Percentiles rank a stretch among this genome's conserved stretches.
Evolutionary conservation across 2,797 vertebrate genomes (phyloP).

Genomic region (Mus caroli): DNA sequence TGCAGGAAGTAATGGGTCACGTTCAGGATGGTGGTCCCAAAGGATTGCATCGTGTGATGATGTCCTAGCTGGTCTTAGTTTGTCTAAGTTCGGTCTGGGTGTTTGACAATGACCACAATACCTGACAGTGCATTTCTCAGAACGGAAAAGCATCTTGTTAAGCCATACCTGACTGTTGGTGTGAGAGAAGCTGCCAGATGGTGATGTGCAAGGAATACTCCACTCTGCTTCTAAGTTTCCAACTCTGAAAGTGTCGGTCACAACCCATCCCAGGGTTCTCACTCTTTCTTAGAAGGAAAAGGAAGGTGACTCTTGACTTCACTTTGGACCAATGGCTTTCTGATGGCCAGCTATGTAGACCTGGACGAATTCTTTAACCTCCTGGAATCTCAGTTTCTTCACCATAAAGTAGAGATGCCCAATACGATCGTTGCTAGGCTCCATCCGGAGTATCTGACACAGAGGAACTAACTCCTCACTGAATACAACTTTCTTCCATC

Average conservation of each 20-base stretch:
- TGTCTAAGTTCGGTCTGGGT: background rate
- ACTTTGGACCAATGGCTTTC: background rate
- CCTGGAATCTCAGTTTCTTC: background rate
- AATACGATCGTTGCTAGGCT: background rate
- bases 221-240: background rate
- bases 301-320: background rate
- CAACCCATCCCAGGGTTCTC: background rate
- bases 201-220: background rate
- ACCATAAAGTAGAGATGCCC: background rate
- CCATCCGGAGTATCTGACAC: background rate
- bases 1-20: background rate
- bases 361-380: background rate
- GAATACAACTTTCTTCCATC: background rate
- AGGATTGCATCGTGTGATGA: background rate
- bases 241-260: background rate
- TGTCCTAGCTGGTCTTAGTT: background rate
- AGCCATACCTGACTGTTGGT: background rate
- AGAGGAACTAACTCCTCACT: background rate
- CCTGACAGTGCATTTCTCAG: background rate
- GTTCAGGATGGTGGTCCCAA: background rate
- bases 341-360: background rate
- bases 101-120: background rate
- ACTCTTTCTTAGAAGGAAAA: slow-evolving; percentile 29
- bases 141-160: background rate
- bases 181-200: background rate